Percentiles rank a stretch among this genome's conserved stretches.
These are phyloP conservation scores for Melopsittacus undulatus DNA, from an alignment of 2,797 vertebrate genomes.

Conservation along the genomic window DNA sequence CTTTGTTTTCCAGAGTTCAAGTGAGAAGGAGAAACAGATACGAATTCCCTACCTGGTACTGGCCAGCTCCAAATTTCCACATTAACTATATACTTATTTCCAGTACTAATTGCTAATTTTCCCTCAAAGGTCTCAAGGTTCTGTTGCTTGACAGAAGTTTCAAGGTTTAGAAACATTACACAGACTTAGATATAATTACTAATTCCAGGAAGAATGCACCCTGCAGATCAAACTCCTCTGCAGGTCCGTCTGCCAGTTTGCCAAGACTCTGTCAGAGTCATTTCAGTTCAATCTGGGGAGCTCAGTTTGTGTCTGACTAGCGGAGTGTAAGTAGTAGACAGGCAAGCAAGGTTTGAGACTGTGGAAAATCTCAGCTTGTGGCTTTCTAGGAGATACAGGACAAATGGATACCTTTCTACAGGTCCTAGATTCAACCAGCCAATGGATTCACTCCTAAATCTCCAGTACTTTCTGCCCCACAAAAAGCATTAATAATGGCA, in stretches of 20 bases:
- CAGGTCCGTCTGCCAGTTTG: background rate
- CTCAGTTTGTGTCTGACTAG: background rate
- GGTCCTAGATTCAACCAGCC: rapidly evolving
- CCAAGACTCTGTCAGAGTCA: background rate
- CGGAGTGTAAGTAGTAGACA: rapidly evolving
- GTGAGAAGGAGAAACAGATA: background rate
- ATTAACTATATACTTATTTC: background rate
- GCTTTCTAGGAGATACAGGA: background rate
- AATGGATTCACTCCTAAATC: background rate
- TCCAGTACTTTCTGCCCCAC: background rate
- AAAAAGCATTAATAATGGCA: background rate
- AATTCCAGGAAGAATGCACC: background rate
- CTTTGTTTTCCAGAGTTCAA: background rate
- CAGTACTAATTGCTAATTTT: background rate
- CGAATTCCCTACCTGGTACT: rapidly evolving
- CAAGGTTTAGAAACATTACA: background rate
- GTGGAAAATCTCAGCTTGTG: background rate
- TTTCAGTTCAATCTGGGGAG: background rate
- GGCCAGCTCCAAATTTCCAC: background rate
- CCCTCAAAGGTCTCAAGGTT: background rate
- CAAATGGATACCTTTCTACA: background rate
- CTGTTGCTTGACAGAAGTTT: background rate
- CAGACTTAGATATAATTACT: background rate
- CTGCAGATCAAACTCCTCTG: background rate
- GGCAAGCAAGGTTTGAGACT: background rate